Conservation (phyloP, 1,140 invertebrate species). For the Nymphalis io region DNA sequence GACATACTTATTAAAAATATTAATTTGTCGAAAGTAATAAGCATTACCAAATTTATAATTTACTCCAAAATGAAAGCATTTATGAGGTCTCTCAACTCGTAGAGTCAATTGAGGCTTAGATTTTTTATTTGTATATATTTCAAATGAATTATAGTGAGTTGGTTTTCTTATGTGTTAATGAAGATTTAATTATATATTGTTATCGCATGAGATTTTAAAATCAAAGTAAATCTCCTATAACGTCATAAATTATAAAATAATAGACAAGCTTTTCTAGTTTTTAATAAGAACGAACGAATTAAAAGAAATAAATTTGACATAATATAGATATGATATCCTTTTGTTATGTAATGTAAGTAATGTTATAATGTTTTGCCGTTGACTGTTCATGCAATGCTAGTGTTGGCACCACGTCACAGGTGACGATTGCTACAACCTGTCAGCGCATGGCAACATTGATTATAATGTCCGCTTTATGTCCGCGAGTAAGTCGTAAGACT, state of each 20-base stretch:
- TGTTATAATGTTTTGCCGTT: neutral
- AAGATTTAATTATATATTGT: too few relatives aligned
- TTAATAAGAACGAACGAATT: neutral
- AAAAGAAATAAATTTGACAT: neutral
- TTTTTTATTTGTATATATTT: too few relatives aligned
- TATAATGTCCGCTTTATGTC: constrained; percentile 10
- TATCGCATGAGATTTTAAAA: too few relatives aligned
- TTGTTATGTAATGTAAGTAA: neutral
- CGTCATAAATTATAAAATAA: neutral
- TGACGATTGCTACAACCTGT: constrained; percentile 32
- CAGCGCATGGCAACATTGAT: constrained; percentile 15
- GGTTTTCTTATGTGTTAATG: neutral
- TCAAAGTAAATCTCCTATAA: too few relatives aligned
- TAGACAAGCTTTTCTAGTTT: neutral
- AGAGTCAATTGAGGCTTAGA: too few relatives aligned
- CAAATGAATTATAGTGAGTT: too few relatives aligned
- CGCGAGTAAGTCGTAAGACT: constrained; percentile 1
- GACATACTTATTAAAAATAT: too few relatives aligned
- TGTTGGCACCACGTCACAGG: constrained; percentile 23
- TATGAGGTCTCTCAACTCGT: too few relatives aligned
- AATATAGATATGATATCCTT: neutral
- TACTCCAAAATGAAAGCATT: too few relatives aligned
- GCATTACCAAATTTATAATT: too few relatives aligned
- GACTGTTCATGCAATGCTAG: constrained; percentile 12
- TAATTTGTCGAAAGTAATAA: too few relatives aligned